Evolutionary conservation across 2,888 invertebrate species (phyloP).

Genomic region (Onchidella celtica): DNA sequence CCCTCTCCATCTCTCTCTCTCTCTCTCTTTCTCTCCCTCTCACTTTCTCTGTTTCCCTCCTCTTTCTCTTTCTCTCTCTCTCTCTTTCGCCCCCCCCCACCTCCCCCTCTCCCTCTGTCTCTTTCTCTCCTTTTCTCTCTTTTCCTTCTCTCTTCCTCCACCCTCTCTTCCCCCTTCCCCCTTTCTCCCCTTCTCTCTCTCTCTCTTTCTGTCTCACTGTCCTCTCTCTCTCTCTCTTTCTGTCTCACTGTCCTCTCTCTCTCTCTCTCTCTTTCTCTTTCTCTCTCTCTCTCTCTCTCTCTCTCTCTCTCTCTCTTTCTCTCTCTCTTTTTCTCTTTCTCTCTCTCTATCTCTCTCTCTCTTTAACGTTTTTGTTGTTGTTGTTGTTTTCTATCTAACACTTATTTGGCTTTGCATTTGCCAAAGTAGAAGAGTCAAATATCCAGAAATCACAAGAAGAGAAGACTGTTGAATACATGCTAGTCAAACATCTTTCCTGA

Average conservation of each 20-base stretch:
- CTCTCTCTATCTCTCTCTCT: no score
- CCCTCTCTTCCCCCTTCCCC: background rate
- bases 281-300: constrained; percentile 2
- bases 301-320: no score
- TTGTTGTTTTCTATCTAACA: background rate
- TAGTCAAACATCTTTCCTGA: no score
- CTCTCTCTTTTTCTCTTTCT: background rate
- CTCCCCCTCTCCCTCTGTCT: background rate
- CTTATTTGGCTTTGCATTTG: background rate
- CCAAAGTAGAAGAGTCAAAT: no score
- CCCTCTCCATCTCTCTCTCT: constrained; percentile 17
- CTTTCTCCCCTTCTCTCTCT: background rate
- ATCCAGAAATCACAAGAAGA: no score
- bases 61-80: background rate
- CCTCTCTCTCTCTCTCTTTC: no score
- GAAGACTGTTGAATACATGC: no score
- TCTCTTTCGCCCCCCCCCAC: background rate
- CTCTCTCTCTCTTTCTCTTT: background rate
- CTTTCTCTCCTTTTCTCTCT: background rate
- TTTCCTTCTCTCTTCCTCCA: constrained; percentile 4
- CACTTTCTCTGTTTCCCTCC: constrained; percentile 23
- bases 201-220: background rate
- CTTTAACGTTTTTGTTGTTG: no score
- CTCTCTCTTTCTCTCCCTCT: constrained; percentile 24
- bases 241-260: no score